Evolutionary conservation across 2,888 invertebrate genomes (phyloP), one percentile per base, ranked within the genome.

Genomic region (Tethea ocularis): DNA sequence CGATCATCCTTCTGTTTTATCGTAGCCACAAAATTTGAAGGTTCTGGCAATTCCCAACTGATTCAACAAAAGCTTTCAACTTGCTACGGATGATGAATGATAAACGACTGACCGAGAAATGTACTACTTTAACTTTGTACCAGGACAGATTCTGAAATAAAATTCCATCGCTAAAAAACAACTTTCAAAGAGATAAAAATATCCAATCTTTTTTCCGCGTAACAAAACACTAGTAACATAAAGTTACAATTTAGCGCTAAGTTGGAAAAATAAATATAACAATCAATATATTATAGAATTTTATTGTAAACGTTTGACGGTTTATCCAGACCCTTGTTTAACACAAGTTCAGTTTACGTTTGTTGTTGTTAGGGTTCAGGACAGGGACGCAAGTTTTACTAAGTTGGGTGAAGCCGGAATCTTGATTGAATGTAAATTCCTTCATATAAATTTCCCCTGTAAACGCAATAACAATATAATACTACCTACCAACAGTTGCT

Each of bases 401-500:
- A 53, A 53, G 53, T 29, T 52, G 29, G 17, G n/a, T 29, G 26
- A 53, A 53, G 3, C 53, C 17, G 53, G 53, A 53, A 53, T 53
- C 53, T 53, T 53, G 29, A 53, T 53, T 29, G 33, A 54, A 54
- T 36, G 36, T 54, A 33, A 54, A 36, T 22, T 20, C 11, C 54
- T 29, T 53, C n/a, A n/a, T n/a, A n/a, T 53, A 17, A 20, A 29
- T 29, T 26, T 6, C 52, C 17, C 10, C 26, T 29, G 17, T 53
- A 29, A 29, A 29, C 29, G 29, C 53, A n/a, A 29, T 53, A 26
- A n/a, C 2, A 13, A 46, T 20, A 20, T 15, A 20, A 20, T 29
- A 17, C 29, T 17, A 17, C 8, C 13, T n/a, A 29, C 4, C 52
- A 29, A 53, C 29, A 11, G 17, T 53, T 7, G 17, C 52, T 29